phyloP scores from a whole-genome alignment of 2,888 invertebrate genomes.

The Diadromus collaris region DNA sequence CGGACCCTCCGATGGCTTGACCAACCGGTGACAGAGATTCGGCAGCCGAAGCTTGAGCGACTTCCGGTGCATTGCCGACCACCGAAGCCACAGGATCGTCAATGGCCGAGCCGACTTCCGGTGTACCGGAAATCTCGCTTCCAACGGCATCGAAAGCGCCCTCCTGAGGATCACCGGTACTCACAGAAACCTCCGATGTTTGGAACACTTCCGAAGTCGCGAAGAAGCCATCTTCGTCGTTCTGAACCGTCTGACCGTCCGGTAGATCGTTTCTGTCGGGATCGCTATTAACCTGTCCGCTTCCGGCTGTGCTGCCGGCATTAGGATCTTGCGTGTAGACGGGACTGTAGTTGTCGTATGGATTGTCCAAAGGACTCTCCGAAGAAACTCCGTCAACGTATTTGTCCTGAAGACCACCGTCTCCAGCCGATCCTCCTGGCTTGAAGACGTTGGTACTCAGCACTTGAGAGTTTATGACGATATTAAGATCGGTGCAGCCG shows the following conservation, averaged over 20 bases:
- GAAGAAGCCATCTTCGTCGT: slow-evolving; percentile 22
- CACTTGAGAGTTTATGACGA: slow-evolving; percentile 87
- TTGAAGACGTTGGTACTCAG: slow-evolving; percentile 82
- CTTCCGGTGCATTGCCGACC: slow-evolving; percentile 19
- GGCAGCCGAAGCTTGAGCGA: slow-evolving; percentile 1
- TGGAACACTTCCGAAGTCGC: slow-evolving; percentile 53
- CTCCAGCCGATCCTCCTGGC: slow-evolving; percentile 49
- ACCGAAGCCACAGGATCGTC: slow-evolving; percentile 33
- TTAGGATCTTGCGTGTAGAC: slow-evolving; percentile 16
- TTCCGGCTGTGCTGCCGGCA: slow-evolving; percentile 17
- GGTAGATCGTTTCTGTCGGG: slow-evolving; percentile 46
- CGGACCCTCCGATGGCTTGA: slow-evolving; percentile 53
- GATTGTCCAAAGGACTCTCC: slow-evolving; percentile 30
- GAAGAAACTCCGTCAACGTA: slow-evolving; percentile 34
- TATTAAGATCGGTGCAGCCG: slow-evolving; percentile 86
- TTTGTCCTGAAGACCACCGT: slow-evolving; percentile 53
- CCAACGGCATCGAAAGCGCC: slow-evolving; percentile 43
- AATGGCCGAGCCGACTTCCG: slow-evolving; percentile 14
- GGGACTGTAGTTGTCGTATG: slow-evolving; percentile 8
- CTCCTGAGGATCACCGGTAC: slow-evolving; percentile 48
- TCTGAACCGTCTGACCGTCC: slow-evolving; percentile 12
- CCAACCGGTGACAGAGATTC: slow-evolving; percentile 45
- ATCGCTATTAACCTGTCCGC: slow-evolving; percentile 7
- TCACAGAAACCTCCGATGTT: slow-evolving; percentile 45
- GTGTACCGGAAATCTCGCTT: slow-evolving; percentile 31